These are phyloP conservation scores for Gymnoscopelus microlampas DNA, from an alignment of 2,797 vertebrate genomes.

Conservation along the genomic window DNA sequence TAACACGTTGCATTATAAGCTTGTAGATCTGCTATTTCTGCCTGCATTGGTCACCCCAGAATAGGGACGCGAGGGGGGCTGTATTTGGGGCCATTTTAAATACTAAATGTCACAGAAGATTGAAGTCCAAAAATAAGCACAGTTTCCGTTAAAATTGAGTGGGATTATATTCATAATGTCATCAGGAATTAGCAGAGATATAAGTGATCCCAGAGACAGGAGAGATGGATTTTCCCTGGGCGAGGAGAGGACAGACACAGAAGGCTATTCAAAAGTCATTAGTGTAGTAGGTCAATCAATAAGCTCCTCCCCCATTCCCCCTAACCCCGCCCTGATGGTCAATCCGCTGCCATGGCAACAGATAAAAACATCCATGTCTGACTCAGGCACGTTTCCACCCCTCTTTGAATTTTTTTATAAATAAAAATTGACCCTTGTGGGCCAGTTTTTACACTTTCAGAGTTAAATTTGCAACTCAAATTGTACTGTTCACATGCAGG, in stretches of 20 bases:
- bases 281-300: conserved; percentile 58
- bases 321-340: conserved; percentile 39
- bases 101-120: too few species aligned
- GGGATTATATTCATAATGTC: not conserved
- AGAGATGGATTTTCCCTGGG: conserved; percentile 17
- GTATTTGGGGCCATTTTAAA: too few species aligned
- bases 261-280: conserved; percentile 35
- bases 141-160: not conserved
- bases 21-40: too few species aligned
- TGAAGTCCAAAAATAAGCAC: not conserved
- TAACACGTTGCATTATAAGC: too few species aligned
- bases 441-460: too few species aligned
- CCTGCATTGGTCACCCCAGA: too few species aligned
- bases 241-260: not conserved
- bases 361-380: not conserved
- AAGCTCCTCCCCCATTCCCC: conserved; percentile 25
- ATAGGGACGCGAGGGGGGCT: too few species aligned
- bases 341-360: conserved; percentile 45
- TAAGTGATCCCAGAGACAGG: conserved; percentile 1
- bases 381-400: not conserved
- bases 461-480: too few species aligned
- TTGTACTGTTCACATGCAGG: too few species aligned
- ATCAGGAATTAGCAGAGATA: not conserved
- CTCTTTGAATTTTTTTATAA: not conserved
- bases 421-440: too few species aligned